phyloP scores from a whole-genome alignment of 2,888 invertebrate species.

The Melanargia galathea region DNA sequence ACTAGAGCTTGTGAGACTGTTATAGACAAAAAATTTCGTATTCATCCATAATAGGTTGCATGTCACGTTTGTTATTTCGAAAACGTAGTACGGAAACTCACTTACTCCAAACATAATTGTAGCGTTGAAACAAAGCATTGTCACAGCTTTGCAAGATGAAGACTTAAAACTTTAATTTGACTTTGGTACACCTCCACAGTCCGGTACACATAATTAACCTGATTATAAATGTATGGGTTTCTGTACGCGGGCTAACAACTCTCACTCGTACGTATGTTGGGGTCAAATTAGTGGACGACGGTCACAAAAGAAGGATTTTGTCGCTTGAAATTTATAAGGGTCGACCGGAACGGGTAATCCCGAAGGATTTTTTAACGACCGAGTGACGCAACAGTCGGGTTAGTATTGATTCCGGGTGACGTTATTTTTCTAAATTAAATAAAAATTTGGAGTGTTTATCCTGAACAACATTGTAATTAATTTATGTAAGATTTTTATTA shows the following conservation, averaged over 20 bases:
- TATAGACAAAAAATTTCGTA: too few relatives aligned
- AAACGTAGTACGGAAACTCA: neutral
- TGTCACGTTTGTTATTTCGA: neutral
- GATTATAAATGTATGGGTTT: conserved; percentile 16
- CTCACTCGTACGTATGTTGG: conserved; percentile 4
- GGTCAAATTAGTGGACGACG: conserved; percentile 24
- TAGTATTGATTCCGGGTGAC: neutral
- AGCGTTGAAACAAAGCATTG: neutral
- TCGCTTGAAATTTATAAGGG: conserved; percentile 64
- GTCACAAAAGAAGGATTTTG: conserved; percentile 50
- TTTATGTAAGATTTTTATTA: too few relatives aligned
- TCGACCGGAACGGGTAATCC: conserved; percentile 34
- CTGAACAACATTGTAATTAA: neutral
- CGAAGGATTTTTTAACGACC: conserved; percentile 12
- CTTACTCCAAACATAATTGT: neutral
- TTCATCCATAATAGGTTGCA: too few relatives aligned
- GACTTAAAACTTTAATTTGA: conserved; percentile 10
- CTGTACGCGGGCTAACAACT: neutral
- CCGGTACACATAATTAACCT: conserved; percentile 4
- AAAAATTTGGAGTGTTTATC: neutral
- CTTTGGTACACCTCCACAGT: neutral
- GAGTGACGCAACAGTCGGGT: neutral
- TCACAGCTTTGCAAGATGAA: neutral
- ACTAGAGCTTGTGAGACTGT: too few relatives aligned
- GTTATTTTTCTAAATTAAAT: neutral